A percentile compares a stretch with the other conserved stretches of the same genome.
Conservation (phyloP, 2,113 vertebrate species). For the Pithys albifrons region DNA sequence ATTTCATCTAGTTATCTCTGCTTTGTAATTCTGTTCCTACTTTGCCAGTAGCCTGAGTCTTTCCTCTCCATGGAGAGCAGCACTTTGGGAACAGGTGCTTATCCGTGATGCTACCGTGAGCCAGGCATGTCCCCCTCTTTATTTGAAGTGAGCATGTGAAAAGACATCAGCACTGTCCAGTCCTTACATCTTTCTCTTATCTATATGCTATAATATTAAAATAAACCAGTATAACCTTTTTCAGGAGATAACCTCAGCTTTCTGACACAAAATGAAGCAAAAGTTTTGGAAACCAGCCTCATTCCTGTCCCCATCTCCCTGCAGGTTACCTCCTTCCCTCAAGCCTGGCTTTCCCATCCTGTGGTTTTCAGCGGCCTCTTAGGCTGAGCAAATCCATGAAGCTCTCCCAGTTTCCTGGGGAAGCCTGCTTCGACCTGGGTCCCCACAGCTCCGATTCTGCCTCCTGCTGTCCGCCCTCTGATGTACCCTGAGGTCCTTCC, state of each 20-base stretch:
- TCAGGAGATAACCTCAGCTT: not conserved
- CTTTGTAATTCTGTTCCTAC: not conserved
- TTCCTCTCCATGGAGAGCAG: not conserved
- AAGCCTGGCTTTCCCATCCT: not conserved
- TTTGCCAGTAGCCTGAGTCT: not conserved
- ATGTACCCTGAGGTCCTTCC: not conserved
- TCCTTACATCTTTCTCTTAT: not conserved
- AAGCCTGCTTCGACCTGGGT: not conserved
- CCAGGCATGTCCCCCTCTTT: not conserved
- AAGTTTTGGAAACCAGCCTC: not conserved
- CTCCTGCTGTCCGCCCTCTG: not conserved
- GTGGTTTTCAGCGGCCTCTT: not conserved
- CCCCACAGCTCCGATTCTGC: not conserved
- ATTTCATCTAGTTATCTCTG: not conserved
- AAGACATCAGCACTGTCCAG: not conserved
- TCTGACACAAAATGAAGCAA: not conserved
- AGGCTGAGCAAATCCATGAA: not conserved
- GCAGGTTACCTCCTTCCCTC: not conserved
- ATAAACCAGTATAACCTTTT: not conserved
- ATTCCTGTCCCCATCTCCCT: not conserved
- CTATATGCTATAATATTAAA: not conserved
- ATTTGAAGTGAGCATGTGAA: not conserved
- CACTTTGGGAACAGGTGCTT: not conserved
- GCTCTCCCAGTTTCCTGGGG: not conserved
- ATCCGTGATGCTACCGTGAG: accelerated